These are phyloP conservation scores for Sebastes hubbsi DNA, from an alignment of 2,797 vertebrate species.

Conservation along the genomic window DNA sequence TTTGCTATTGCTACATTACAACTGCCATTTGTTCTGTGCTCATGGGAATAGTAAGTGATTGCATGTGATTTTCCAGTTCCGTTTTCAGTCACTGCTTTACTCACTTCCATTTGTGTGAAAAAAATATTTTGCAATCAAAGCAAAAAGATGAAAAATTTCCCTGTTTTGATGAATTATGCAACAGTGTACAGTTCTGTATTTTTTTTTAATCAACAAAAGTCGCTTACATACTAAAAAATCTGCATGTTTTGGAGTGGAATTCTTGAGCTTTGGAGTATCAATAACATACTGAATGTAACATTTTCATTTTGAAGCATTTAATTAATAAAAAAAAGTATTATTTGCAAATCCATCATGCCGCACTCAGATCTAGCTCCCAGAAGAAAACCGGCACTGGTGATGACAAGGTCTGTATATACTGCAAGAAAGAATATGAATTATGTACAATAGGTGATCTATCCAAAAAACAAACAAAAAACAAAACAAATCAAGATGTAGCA, in stretches of 20 bases:
- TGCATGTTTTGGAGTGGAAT: neutral
- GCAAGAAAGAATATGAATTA: neutral
- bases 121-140: conserved; percentile 44
- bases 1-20: conserved; percentile 6
- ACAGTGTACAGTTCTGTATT: neutral
- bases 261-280: neutral
- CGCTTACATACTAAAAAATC: neutral
- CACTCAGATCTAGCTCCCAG: neutral
- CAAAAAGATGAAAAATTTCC: neutral
- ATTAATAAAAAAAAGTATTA: neutral
- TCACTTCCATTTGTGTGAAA: conserved; percentile 26
- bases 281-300: neutral
- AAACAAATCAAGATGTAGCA: neutral
- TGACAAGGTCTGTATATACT: neutral
- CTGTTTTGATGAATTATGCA: conserved; percentile 17
- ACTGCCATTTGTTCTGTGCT: neutral
- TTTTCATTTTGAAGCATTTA: conserved; percentile 4
- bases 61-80: conserved; percentile 39
- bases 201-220: conserved; percentile 16
- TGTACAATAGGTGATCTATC: neutral
- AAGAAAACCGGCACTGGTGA: neutral
- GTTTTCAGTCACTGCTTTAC: conserved; percentile 14
- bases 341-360: neutral
- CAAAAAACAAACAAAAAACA: neutral
- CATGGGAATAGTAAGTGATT: neutral